Evolutionary conservation across 2,113 vertebrate species (phyloP).

Genomic region (Abramis brama): DNA sequence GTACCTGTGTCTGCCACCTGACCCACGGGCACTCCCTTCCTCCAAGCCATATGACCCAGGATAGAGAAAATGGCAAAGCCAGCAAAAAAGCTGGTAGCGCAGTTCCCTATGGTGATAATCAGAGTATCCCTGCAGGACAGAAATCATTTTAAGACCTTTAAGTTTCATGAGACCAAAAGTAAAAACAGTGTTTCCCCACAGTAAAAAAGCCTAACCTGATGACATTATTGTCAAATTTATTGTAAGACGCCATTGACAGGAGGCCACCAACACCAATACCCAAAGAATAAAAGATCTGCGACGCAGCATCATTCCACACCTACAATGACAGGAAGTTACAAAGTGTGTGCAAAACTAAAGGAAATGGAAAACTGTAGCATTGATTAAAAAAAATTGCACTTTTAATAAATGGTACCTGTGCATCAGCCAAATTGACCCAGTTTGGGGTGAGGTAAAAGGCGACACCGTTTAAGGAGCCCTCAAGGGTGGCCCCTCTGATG

Average conservation of each 20-base stretch:
- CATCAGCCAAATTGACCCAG: slow-evolving; percentile 75
- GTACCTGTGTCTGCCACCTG: slow-evolving; percentile 81
- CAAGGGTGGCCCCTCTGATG: slow-evolving; percentile 74
- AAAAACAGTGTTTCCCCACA: background rate
- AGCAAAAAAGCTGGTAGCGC: slow-evolving; percentile 79
- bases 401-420: slow-evolving; percentile 71
- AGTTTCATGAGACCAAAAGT: background rate
- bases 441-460: slow-evolving; percentile 79
- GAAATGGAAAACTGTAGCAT: background rate
- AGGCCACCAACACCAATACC: slow-evolving; percentile 83
- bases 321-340: slow-evolving; percentile 52
- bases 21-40: slow-evolving; percentile 76
- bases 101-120: slow-evolving; percentile 80
- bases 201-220: slow-evolving; percentile 71
- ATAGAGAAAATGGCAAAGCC: slow-evolving; percentile 85
- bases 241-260: slow-evolving; percentile 84
- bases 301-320: slow-evolving; percentile 85
- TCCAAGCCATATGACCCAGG: slow-evolving; percentile 84
- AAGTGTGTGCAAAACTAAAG: background rate
- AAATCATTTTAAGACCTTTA: background rate
- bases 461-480: slow-evolving; percentile 78
- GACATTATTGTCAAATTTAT: slow-evolving; percentile 85
- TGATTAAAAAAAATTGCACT: background rate
- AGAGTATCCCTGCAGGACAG: slow-evolving; percentile 76
- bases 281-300: slow-evolving; percentile 84